These are phyloP conservation scores for Drosophila erecta DNA, from an alignment of 1,140 invertebrate genomes.

Conservation along the genomic window DNA sequence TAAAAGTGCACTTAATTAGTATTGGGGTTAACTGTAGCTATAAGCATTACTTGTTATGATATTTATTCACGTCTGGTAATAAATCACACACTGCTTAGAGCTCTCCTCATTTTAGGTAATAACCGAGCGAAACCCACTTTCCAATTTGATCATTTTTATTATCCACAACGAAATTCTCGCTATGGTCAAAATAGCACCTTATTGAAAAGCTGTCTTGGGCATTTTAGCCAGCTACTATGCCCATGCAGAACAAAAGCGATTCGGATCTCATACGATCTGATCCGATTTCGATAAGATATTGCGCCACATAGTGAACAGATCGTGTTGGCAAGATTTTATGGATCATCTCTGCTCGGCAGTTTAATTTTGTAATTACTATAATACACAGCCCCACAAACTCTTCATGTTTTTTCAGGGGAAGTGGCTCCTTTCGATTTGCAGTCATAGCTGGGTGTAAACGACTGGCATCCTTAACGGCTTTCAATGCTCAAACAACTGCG, in stretches of 20 bases:
- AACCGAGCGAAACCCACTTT: no score
- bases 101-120: no score
- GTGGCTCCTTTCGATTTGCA: constrained; percentile 46
- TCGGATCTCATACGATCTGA: constrained; percentile 8
- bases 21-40: no score
- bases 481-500: constrained; percentile 72
- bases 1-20: background rate
- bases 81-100: no score
- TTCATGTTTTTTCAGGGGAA: constrained; percentile 6
- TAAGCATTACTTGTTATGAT: no score
- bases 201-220: background rate
- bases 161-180: no score
- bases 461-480: constrained; percentile 69
- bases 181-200: background rate
- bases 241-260: constrained; percentile 2
- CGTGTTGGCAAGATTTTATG: constrained; percentile 47
- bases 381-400: constrained; percentile 63
- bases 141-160: no score
- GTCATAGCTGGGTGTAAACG: constrained; percentile 51
- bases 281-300: constrained; percentile 25
- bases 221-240: background rate
- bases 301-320: constrained; percentile 40
- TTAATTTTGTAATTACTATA: constrained; percentile 81
- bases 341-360: constrained; percentile 25
- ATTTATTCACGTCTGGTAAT: no score